Percentiles rank a stretch among this genome's conserved stretches.
Conservation (phyloP, 2,888 invertebrate genomes). For the Sipha maydis region DNA sequence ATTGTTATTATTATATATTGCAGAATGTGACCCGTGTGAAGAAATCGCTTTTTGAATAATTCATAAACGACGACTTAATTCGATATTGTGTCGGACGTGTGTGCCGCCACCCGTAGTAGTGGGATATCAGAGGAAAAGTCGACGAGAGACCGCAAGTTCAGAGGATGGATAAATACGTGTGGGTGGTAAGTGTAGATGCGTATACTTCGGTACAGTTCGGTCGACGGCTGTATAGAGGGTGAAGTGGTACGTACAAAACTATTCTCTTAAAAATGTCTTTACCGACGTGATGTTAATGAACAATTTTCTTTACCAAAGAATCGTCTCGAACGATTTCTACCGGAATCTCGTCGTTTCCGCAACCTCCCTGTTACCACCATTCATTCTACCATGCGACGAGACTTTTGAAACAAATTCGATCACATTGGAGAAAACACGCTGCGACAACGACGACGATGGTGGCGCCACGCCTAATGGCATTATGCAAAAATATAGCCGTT, state of each 20-base stretch:
- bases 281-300: slow-evolving; percentile 61
- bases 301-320: slow-evolving; percentile 48
- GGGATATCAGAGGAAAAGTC: slow-evolving; percentile 7
- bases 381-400: neutral
- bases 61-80: slow-evolving; percentile 49
- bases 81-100: slow-evolving; percentile 18
- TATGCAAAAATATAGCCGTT: slow-evolving; percentile 53
- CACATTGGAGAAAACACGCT: slow-evolving; percentile 6
- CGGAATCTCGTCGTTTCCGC: neutral
- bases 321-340: slow-evolving; percentile 40
- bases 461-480: slow-evolving; percentile 37
- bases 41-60: slow-evolving; percentile 60
- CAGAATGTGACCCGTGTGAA: neutral
- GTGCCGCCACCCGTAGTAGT: neutral
- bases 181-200: neutral
- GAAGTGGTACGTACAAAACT: neutral
- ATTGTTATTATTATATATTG: no score
- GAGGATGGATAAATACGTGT: neutral
- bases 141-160: neutral
- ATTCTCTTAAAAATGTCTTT: slow-evolving; percentile 35
- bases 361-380: neutral
- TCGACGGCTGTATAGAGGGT: no score
- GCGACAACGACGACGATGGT: neutral
- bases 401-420: slow-evolving; percentile 49
- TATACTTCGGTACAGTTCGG: no score